Evolutionary conservation across 1,140 invertebrate species (phyloP).

Genomic region (Drosophila insularis): DNA sequence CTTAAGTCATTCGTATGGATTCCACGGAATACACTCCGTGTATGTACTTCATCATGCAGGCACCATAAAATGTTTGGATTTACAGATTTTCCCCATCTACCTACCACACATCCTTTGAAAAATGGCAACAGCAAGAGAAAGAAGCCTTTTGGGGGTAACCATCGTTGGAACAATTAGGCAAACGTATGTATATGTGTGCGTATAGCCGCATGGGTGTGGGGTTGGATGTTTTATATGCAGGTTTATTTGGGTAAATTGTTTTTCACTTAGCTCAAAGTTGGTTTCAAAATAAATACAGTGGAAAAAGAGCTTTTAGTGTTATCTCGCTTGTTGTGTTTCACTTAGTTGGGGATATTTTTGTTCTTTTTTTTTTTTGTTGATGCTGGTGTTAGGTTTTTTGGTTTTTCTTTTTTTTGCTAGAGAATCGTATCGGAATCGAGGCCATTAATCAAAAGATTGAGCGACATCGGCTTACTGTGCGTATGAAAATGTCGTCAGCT

Average conservation of each 20-base stretch:
- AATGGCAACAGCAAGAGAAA: slow-evolving; percentile 24
- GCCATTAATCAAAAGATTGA: slow-evolving; percentile 62
- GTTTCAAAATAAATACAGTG: slow-evolving; percentile 69
- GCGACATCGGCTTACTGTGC: slow-evolving; percentile 35
- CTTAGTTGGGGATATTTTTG: slow-evolving; percentile 44
- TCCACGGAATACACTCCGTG: neutral
- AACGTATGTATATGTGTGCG: slow-evolving; percentile 22
- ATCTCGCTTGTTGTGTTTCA: slow-evolving; percentile 69
- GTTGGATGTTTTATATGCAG: slow-evolving; percentile 24
- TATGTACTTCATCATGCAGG: slow-evolving; percentile 25
- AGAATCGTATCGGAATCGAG: slow-evolving; percentile 34
- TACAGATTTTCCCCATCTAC: slow-evolving; percentile 44
- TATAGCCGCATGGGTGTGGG: slow-evolving; percentile 13
- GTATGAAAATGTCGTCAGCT: slow-evolving; percentile 53
- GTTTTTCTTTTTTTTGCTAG: slow-evolving; percentile 5
- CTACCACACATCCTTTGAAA: slow-evolving; percentile 29
- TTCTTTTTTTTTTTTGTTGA: too few relatives aligned
- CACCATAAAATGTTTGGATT: slow-evolving; percentile 45
- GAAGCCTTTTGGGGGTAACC: slow-evolving; percentile 20
- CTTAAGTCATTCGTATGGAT: neutral
- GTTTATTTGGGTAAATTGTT: slow-evolving; percentile 77
- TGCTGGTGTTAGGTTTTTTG: neutral
- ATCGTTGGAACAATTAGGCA: slow-evolving; percentile 65
- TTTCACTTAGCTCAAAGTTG: slow-evolving; percentile 80
- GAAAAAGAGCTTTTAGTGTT: slow-evolving; percentile 63